phyloP scores from a whole-genome alignment of 2,113 vertebrate genomes.

The Machaerirhynchus nigripectus region DNA sequence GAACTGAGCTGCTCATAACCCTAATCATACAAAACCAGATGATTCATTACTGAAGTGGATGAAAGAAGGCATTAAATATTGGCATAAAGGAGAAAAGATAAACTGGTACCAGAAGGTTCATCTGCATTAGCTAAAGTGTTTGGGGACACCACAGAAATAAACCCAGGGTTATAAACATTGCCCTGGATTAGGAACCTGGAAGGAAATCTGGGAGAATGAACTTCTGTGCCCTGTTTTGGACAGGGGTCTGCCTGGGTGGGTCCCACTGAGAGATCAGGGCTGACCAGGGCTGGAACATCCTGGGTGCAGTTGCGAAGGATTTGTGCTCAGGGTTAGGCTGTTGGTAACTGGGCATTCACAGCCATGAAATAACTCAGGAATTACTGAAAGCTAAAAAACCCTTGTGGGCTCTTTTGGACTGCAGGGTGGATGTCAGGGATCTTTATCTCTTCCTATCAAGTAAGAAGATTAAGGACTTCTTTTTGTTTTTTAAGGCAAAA shows the following conservation, averaged over 20 bases:
- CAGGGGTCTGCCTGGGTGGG: background rate
- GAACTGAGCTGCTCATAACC: conserved; percentile 14
- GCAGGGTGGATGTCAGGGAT: background rate
- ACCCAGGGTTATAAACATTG: background rate
- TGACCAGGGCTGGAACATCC: background rate
- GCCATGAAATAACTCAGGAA: background rate
- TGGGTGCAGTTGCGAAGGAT: background rate
- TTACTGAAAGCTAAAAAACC: background rate
- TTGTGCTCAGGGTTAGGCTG: background rate
- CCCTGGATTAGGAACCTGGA: background rate
- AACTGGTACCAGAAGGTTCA: conserved; percentile 4
- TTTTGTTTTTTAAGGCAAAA: background rate
- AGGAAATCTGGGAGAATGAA: background rate
- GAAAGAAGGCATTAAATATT: conserved; percentile 38
- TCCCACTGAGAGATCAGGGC: background rate
- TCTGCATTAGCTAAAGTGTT: background rate
- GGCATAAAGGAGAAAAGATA: conserved; percentile 25
- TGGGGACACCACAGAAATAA: conserved; percentile 5
- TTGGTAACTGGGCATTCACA: background rate
- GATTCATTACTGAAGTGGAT: conserved; percentile 29
- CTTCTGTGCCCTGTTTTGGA: background rate
- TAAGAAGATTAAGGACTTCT: background rate
- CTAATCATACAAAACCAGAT: conserved; percentile 3
- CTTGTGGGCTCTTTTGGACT: background rate
- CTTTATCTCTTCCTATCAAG: background rate